phyloP scores from a whole-genome alignment of 1,140 invertebrate genomes.

The Scaptomyza hsui region DNA sequence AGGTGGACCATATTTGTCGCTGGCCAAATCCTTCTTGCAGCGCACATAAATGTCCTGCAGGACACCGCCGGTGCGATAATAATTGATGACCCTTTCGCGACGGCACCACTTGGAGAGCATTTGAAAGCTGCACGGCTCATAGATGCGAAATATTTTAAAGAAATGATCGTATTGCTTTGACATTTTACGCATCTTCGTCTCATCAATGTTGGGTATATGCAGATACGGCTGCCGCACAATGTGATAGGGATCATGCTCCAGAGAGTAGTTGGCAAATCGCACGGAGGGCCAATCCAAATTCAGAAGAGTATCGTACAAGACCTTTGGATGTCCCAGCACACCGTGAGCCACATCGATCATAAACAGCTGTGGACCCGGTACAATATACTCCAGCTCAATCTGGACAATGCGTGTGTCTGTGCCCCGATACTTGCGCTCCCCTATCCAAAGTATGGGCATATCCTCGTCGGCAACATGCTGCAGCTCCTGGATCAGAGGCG shows the following conservation, averaged over 20 bases:
- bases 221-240: slow-evolving; percentile 64
- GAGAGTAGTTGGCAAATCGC: slow-evolving; percentile 60
- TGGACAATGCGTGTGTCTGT: slow-evolving; percentile 61
- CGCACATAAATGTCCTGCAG: slow-evolving; percentile 51
- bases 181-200: slow-evolving; percentile 38
- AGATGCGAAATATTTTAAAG: slow-evolving; percentile 52
- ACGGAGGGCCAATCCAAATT: slow-evolving; percentile 63
- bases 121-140: slow-evolving; percentile 17
- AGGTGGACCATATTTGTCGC: slow-evolving; percentile 9
- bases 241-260: slow-evolving; percentile 65
- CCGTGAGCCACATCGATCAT: slow-evolving; percentile 75
- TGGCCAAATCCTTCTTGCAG: slow-evolving; percentile 53
- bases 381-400: slow-evolving; percentile 76
- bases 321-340: slow-evolving; percentile 73
- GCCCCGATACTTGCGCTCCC: slow-evolving; percentile 76
- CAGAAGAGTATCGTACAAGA: slow-evolving; percentile 66
- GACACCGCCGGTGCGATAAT: slow-evolving; percentile 62
- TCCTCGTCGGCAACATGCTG: slow-evolving; percentile 57
- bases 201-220: slow-evolving; percentile 57
- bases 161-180: slow-evolving; percentile 55
- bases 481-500: slow-evolving; percentile 72
- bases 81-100: slow-evolving; percentile 61
- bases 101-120: slow-evolving; percentile 36
- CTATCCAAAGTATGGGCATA: slow-evolving; percentile 76
- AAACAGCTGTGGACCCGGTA: slow-evolving; percentile 64